Base-by-base conservation (phyloP, 1,140 invertebrate genomes). In the Macrobrachium rosenbergii region DNA sequence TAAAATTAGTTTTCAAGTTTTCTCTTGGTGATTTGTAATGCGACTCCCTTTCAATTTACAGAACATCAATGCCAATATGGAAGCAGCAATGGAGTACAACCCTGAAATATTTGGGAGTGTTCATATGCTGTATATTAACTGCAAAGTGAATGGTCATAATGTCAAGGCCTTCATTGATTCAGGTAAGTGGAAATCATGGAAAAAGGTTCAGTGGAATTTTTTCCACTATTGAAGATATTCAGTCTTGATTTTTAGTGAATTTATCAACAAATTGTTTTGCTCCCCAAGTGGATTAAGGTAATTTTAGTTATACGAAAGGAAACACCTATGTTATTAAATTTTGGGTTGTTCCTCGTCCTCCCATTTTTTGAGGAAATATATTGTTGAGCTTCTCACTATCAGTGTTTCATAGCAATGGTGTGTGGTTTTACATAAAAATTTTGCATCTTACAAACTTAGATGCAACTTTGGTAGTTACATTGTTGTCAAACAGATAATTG, bases 151-250 rank as follows among this genome's bases (percentile, higher is more conserved):
- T 93, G 98, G 98, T 88, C 95, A 96, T 92, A 96, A 96, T 14
- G 97, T 99, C 0, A 99, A 99, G 93, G 98, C 98, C 10, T 99
- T 99, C 92, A 98, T 99, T 88, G 98, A 99, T 93, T 99, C 98
- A 89, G 96, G 96, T 95, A 92, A 88, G 76, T 14, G 17, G 64
- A 17, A 16, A 16, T 19, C 17, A n/a, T 17, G 52, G 72, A 37
- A 52, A 28, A 23, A 37, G 28, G 1, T 37, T 37, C 14, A 14
- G 14, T 37, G 23, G 12, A 75, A 28, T 52, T 52, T 52, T 52
- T 52, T 8, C 21, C n/a, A 76, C n/a, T 37, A 19, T 76, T 23
- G 11, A 5, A 45, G 43, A n/a, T 37, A 76, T 8, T 28, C 23
- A 23, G 17, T 76, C 43, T 28, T 76, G 45, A 52, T 10, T 52